Evolutionary conservation across 2,797 vertebrate species (phyloP).

Genomic region (Rhinichthys osculus): DNA sequence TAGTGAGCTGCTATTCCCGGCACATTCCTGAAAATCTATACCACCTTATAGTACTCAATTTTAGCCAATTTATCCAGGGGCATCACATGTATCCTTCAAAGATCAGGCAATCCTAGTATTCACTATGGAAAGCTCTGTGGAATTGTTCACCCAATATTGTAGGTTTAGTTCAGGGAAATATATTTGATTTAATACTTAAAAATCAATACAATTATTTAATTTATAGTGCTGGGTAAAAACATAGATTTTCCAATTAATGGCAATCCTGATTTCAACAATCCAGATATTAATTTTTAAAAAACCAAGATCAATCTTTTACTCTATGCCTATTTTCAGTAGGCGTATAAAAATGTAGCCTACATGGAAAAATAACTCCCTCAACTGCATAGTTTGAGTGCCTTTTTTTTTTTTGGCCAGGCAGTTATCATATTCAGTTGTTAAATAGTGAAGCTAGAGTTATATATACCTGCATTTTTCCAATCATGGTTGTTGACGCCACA

Average conservation of each 20-base stretch:
- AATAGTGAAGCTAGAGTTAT: too few relatives aligned
- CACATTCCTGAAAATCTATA: background rate
- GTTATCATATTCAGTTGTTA: too few relatives aligned
- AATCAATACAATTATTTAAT: background rate
- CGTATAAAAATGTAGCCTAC: background rate
- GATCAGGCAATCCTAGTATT: background rate
- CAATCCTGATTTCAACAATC: background rate
- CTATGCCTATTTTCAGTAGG: background rate
- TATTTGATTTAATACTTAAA: conserved; percentile 7
- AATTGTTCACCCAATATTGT: background rate
- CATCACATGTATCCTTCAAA: background rate
- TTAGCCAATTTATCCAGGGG: background rate
- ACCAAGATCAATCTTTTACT: background rate
- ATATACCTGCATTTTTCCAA: too few relatives aligned
- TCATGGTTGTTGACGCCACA: too few relatives aligned
- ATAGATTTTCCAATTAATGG: background rate
- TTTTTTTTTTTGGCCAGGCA: too few relatives aligned
- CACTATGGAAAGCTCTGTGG: background rate
- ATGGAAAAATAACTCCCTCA: background rate
- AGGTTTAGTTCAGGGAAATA: background rate
- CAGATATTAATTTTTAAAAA: background rate
- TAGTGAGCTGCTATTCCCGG: background rate
- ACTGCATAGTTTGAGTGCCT: background rate
- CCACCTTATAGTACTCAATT: background rate
- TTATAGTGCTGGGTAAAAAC: background rate